These are phyloP conservation scores for Monoplex corrugatus DNA, from an alignment of 2,888 invertebrate species.

Conservation along the genomic window DNA sequence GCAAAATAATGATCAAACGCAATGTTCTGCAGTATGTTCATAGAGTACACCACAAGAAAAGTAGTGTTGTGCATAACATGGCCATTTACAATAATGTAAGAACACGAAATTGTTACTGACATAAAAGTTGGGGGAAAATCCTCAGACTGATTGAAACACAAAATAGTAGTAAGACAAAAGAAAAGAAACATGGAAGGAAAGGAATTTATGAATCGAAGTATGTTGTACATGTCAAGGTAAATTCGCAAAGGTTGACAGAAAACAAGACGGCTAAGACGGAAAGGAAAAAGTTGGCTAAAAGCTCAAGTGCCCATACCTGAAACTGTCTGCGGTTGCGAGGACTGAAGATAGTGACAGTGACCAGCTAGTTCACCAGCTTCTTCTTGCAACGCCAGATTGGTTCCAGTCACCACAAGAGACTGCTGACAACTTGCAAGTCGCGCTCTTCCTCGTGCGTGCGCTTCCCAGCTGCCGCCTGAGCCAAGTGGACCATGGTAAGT, in stretches of 20 bases:
- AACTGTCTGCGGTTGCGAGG: not conserved
- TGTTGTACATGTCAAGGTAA: not conserved
- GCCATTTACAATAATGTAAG: too few relatives aligned
- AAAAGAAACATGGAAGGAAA: not conserved
- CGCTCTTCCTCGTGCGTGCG: conserved; percentile 49
- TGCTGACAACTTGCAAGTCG: conserved; percentile 45
- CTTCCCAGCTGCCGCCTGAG: conserved; percentile 43
- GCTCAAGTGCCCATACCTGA: conserved; percentile 9
- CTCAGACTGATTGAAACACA: too few relatives aligned
- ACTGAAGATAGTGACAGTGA: conserved; percentile 39
- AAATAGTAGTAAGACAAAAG: too few relatives aligned
- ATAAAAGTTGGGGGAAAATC: too few relatives aligned
- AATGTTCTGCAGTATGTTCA: too few relatives aligned
- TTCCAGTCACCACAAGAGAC: conserved; percentile 14
- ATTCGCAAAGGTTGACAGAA: not conserved
- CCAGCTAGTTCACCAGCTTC: conserved; percentile 34
- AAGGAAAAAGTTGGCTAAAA: not conserved
- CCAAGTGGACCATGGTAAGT: conserved; percentile 62
- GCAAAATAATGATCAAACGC: too few relatives aligned
- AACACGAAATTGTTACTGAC: too few relatives aligned
- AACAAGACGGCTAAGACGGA: not conserved
- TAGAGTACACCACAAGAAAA: too few relatives aligned
- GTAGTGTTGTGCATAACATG: too few relatives aligned
- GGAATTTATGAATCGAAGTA: not conserved
- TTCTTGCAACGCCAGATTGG: conserved; percentile 54